Base-by-base conservation (phyloP, 2,888 invertebrate genomes). In the Strigamia transsilvanica region DNA sequence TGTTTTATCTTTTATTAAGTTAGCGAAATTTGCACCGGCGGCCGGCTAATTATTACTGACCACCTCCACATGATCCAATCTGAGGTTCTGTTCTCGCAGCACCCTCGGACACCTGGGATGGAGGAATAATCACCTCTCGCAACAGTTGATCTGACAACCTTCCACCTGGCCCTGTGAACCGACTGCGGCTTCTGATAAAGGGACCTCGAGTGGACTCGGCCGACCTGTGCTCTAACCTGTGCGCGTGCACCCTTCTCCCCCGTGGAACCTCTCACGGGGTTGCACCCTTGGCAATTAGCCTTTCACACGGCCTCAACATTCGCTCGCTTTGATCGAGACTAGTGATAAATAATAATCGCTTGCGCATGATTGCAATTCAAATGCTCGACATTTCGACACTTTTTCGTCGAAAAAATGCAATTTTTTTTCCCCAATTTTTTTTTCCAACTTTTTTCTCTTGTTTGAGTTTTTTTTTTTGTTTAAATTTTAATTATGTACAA, bases 121-220 rank as follows among this genome's bases (percentile, higher is more conserved):
- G 51, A 51, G 51, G 51, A 51, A 51, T 51, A 51, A 51, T 51
- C 51, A 51, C 51, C 51, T 51, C 51, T 51, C 51, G 51, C 51
- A 51, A 51, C 51, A 51, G 51, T 51, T 51, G 51, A 51, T 51
- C 51, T 51, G 51, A 51, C 51, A 51, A 51, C 51, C 51, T 51
- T 51, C n/a, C 51, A 51, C 51, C 51, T 51, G 51, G 51, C 51
- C 51, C 51, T 51, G 51, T 51, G 51, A 51, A 51, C 51, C 51
- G 51, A 51, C 51, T 51, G 51, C 51, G 51, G 51, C 51, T 51
- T 51, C 51, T 51, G 51, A 51, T 51, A 51, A 51, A 51, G 51
- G 51, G 51, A 18, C 51, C 51, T 18, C 51, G 51, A 51, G 51
- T 51, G 51, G 51, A 51, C 51, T 51, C 51, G 51, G 51, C 51